Conservation (phyloP, 2,797 vertebrate genomes). For the Chloroceryle inda region DNA sequence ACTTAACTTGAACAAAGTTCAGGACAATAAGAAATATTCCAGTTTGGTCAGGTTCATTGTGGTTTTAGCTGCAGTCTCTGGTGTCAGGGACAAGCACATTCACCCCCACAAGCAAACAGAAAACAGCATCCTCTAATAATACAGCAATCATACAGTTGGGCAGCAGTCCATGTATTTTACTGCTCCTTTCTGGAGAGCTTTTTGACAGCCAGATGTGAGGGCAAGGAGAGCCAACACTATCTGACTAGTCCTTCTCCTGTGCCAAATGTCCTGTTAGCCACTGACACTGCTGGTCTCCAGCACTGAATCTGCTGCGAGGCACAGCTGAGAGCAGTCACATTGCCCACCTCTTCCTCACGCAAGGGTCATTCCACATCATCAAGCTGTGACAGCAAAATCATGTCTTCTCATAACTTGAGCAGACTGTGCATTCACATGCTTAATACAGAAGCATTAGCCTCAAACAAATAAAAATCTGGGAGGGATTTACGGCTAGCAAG, state of each 20-base stretch:
- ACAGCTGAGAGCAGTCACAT: not conserved
- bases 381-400: not conserved
- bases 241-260: not conserved
- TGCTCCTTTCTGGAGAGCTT: not conserved
- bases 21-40: not conserved
- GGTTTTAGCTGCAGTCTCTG: not conserved
- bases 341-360: not conserved
- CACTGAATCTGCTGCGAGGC: not conserved
- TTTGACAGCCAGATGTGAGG: not conserved
- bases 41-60: not conserved
- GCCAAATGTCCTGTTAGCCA: not conserved
- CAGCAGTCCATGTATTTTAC: not conserved
- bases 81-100: not conserved
- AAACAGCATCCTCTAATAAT: not conserved
- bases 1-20: not conserved
- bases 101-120: fast-evolving
- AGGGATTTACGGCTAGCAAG: not conserved
- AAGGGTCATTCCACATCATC: not conserved
- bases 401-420: not conserved
- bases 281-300: not conserved
- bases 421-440: not conserved
- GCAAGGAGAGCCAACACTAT: not conserved
- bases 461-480: not conserved
- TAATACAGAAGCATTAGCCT: not conserved
- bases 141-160: not conserved